A percentile compares a stretch with the other conserved stretches of the same genome.
These are phyloP conservation scores for Clepsis dumicolana DNA, from an alignment of 2,888 invertebrate genomes.

Conservation along the genomic window DNA sequence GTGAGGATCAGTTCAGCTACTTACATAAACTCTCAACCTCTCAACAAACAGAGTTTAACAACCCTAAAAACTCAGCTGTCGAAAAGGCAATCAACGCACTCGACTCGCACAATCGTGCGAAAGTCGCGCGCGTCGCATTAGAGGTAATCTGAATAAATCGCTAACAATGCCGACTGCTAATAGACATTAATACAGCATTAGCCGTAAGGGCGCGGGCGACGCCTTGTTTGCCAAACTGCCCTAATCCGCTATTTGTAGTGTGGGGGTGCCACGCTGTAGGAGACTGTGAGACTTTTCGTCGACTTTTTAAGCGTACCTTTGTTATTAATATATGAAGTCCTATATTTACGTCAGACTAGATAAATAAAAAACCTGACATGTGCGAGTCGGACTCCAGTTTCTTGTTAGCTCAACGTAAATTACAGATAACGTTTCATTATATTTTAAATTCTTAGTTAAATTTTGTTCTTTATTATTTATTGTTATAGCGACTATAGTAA, in stretches of 20 bases:
- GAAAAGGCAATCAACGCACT: slow-evolving; percentile 48
- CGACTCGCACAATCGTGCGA: slow-evolving; percentile 66
- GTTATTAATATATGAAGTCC: too few species aligned
- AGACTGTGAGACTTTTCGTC: slow-evolving; percentile 34
- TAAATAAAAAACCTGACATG: too few species aligned
- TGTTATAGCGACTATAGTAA: too few species aligned
- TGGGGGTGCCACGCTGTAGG: slow-evolving; percentile 55
- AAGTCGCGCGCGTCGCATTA: slow-evolving; percentile 72
- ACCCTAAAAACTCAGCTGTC: slow-evolving; percentile 13
- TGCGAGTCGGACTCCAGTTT: too few species aligned
- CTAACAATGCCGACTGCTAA: slow-evolving; percentile 77
- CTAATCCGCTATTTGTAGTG: slow-evolving; percentile 84
- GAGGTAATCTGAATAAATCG: slow-evolving; percentile 78
- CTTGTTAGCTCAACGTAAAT: too few species aligned
- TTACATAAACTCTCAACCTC: too few species aligned
- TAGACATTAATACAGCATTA: slow-evolving; percentile 85
- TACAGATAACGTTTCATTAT: too few species aligned
- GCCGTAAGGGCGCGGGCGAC: slow-evolving; percentile 78
- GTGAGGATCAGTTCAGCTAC: neutral
- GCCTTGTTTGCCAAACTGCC: slow-evolving; percentile 87
- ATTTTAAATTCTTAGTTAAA: too few species aligned
- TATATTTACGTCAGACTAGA: too few species aligned
- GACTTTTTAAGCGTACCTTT: neutral
- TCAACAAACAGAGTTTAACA: slow-evolving; percentile 11
- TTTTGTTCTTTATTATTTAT: too few species aligned